Conservation (phyloP, 2,113 vertebrate species). For the Semnornis frantzii region DNA sequence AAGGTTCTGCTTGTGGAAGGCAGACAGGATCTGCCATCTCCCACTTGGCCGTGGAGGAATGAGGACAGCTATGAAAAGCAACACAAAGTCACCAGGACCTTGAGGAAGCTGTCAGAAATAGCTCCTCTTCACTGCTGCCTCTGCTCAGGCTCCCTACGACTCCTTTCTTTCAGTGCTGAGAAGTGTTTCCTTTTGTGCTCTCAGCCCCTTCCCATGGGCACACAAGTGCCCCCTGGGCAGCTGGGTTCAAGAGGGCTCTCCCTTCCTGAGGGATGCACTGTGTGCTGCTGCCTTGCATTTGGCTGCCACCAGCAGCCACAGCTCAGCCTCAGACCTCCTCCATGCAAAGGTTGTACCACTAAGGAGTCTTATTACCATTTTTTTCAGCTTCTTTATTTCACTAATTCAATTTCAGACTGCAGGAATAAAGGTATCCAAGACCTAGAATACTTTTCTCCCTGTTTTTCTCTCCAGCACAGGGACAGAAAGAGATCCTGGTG, state of each 20-base stretch:
- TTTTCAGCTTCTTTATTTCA: neutral
- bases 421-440: neutral
- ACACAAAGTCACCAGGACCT: neutral
- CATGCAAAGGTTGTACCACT: neutral
- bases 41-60: neutral
- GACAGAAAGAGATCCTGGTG: fast-evolving
- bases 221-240: neutral
- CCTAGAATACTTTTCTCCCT: neutral
- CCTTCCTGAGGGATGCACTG: neutral
- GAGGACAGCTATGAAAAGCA: neutral
- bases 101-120: conserved; percentile 22
- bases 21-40: neutral
- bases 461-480: neutral
- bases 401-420: neutral
- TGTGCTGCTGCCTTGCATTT: neutral
- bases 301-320: neutral
- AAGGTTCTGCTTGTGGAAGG: neutral
- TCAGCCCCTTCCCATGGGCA: neutral
- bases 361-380: neutral
- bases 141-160: neutral
- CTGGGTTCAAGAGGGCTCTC: neutral
- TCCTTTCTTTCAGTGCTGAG: neutral
- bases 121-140: neutral
- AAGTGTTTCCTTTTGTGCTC: neutral
- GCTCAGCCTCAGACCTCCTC: neutral